Evolutionary conservation across 1,140 invertebrate species (phyloP), one percentile per base, ranked within the genome.

Genomic region (Penaeus chinensis): DNA sequence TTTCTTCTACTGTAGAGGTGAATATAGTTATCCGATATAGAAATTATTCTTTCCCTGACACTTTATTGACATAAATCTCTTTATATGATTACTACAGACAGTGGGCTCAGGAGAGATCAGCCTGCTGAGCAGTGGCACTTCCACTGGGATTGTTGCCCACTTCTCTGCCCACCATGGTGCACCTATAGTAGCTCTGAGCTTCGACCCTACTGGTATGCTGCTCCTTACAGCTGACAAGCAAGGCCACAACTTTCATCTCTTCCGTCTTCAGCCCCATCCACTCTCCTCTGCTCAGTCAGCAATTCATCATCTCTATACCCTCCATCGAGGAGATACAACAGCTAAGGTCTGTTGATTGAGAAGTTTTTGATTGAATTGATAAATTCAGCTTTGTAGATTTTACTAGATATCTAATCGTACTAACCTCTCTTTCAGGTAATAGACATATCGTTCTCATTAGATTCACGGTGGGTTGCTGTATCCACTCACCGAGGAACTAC

Each of bases 161-260:
- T 99, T 99, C 93, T 93, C 96, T 84, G 98, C 98, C 16, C 98
- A 99, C 92, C 95, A 95, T 37, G 93, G 93, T 88, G 96, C 98
- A 91, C 96, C 97, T 0, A 95, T 99, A 82, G 96, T 98, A 20
- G 96, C 96, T 54, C 94, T 99, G 93, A 94, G 95, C 90, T 99
- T 99, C 93, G 98, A 99, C 92, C 95, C 96, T 10, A 98, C 96
- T 85, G 98, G 98, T 18, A 95, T 97, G 91, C 92, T 99, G 76
- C 93, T 99, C 37, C 93, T 99, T 81, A 99, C 98, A 2, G 97
- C 97, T 0, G 98, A 99, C 93, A 95, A 96, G 89, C 93, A 96
- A n/a, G 98, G 98, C 0, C 97, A 99, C 91, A 96, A 98, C 91
- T 99, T 99, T 92, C 96, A 99, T 92, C 94, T 99, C 76, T 99